Evolutionary conservation across 2,888 invertebrate species (phyloP).

Genomic region (Orchesella flavescens): DNA sequence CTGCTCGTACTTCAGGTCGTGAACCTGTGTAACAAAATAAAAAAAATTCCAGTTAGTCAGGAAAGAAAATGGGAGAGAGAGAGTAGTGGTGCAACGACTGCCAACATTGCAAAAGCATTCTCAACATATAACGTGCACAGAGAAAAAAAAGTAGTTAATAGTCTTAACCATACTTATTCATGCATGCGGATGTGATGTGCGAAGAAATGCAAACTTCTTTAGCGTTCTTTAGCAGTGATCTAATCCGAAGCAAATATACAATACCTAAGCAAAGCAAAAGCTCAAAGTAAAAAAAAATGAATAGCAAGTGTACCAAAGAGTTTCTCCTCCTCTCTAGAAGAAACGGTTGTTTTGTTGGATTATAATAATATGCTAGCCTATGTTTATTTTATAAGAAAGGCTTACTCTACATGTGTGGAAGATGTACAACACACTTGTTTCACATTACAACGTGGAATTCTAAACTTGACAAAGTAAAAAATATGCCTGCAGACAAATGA

Average conservation of each 20-base stretch:
- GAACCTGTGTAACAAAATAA: slow-evolving; percentile 66
- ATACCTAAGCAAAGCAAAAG: slow-evolving; percentile 5
- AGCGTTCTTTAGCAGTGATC: slow-evolving; percentile 42
- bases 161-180: slow-evolving; percentile 59
- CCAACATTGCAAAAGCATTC: slow-evolving; percentile 55
- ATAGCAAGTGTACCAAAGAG: slow-evolving; percentile 19
- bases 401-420: slow-evolving; percentile 26
- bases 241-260: slow-evolving; percentile 53
- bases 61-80: slow-evolving; percentile 47
- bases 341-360: slow-evolving; percentile 56
- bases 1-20: slow-evolving; percentile 64
- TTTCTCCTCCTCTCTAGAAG: slow-evolving; percentile 18
- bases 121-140: slow-evolving; percentile 24
- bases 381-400: background rate
- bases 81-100: slow-evolving; percentile 30
- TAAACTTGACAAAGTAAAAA: slow-evolving; percentile 43
- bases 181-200: slow-evolving; percentile 61
- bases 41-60: slow-evolving; percentile 68
- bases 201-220: slow-evolving; percentile 53
- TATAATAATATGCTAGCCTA: slow-evolving; percentile 16
- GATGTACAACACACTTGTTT: slow-evolving; percentile 32
- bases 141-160: slow-evolving; percentile 50
- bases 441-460: slow-evolving; percentile 4
- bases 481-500: slow-evolving; percentile 46
- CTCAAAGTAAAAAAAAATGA: too few relatives aligned